Evolutionary conservation across 2,797 vertebrate genomes (phyloP).

Genomic region (Onychomys leucogaster): DNA sequence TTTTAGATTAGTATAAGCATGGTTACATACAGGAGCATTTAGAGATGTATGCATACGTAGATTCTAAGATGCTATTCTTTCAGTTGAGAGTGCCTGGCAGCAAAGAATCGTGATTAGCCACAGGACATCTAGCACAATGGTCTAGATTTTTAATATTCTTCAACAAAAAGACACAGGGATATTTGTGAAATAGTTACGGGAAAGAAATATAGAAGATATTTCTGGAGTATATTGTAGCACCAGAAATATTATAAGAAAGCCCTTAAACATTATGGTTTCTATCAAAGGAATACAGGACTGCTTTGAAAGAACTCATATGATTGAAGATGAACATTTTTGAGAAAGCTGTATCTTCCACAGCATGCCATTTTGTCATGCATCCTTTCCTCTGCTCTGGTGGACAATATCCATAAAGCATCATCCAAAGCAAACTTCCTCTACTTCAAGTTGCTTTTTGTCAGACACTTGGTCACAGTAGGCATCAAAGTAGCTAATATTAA

Average conservation of each 20-base stretch:
- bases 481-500: background rate
- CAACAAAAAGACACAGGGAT: background rate
- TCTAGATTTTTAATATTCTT: background rate
- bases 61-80: background rate
- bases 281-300: background rate
- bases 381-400: background rate
- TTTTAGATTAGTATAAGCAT: background rate
- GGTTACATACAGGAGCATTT: background rate
- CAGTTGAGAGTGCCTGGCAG: background rate
- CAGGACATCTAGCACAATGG: background rate
- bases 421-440: background rate
- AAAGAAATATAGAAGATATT: background rate
- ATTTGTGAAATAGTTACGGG: background rate
- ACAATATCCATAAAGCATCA: background rate
- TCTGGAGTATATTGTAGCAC: background rate
- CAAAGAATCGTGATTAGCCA: background rate
- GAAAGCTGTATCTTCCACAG: background rate
- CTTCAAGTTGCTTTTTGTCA: background rate
- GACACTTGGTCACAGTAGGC: background rate
- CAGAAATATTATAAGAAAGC: background rate
- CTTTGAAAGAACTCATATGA: background rate
- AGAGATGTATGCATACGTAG: background rate
- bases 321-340: background rate
- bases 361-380: background rate
- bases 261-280: background rate